Evolutionary conservation across 1,140 invertebrate species (phyloP).

Genomic region (Drosophila arawakana): DNA sequence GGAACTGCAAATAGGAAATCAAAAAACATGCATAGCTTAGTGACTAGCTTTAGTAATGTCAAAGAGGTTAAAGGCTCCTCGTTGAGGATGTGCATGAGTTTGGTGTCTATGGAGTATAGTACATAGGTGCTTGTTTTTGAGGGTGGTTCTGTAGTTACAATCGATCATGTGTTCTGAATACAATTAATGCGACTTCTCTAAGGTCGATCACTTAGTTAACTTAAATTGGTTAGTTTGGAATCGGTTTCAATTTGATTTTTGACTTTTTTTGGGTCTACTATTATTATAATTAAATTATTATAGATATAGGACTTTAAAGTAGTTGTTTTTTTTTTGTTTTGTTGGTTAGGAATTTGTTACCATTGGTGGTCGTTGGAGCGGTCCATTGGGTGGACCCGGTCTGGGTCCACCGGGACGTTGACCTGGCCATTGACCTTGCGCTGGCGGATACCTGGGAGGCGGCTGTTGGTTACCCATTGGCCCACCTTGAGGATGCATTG

Average conservation of each 20-base stretch:
- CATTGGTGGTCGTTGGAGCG: constrained; percentile 89
- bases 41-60: not conserved
- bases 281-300: constrained; percentile 46
- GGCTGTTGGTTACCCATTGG: constrained; percentile 85
- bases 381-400: constrained; percentile 86
- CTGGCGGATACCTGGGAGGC: constrained; percentile 84
- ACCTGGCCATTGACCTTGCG: constrained; percentile 85
- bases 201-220: constrained; percentile 67
- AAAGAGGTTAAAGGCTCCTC: constrained; percentile 9
- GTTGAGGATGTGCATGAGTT: constrained; percentile 16
- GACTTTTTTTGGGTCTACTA: constrained; percentile 16
- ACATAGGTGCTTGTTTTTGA: constrained; percentile 24
- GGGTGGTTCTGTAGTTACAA: constrained; percentile 45
- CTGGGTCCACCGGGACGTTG: constrained; percentile 88
- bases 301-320: constrained; percentile 35
- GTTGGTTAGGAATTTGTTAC: constrained; percentile 84
- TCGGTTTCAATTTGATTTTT: constrained; percentile 14
- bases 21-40: constrained; percentile 27
- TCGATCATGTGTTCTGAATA: constrained; percentile 71
- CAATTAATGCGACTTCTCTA: constrained; percentile 57
- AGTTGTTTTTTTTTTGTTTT: constrained; percentile 33
- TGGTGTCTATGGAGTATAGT: constrained; percentile 6
- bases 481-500: constrained; percentile 83
- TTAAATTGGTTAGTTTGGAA: constrained; percentile 65
- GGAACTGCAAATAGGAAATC: constrained; percentile 84